Conservation (phyloP, 2,113 vertebrate genomes). For the Corythornis madagascariensis region DNA sequence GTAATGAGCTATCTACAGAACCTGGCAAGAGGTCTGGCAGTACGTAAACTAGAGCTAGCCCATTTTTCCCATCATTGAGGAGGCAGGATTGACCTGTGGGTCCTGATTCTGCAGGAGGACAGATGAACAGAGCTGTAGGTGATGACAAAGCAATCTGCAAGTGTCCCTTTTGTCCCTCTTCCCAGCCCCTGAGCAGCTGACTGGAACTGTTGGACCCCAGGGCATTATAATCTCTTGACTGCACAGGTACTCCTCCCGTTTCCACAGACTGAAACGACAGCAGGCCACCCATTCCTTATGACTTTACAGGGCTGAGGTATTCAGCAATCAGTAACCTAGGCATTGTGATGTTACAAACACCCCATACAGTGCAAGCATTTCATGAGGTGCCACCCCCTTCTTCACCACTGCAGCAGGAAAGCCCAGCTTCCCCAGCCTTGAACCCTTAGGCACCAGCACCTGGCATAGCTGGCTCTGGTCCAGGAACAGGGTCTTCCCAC, state of each 20-base stretch:
- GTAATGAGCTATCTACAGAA: not conserved
- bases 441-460: not conserved
- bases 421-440: not conserved
- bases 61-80: not conserved
- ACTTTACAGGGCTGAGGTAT: rapidly evolving
- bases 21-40: not conserved
- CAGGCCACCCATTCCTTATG: not conserved
- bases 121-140: not conserved
- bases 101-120: not conserved
- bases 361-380: rapidly evolving
- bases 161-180: rapidly evolving
- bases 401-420: not conserved
- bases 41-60: not conserved
- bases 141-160: rapidly evolving
- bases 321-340: not conserved
- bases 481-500: no score
- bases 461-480: not conserved
- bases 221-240: not conserved
- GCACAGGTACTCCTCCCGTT: not conserved
- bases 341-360: rapidly evolving
- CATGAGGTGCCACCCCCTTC: not conserved
- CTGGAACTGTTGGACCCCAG: rapidly evolving
- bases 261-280: not conserved
- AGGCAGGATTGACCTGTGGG: not conserved
- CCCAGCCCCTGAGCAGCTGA: not conserved